Percentiles rank a stretch among this genome's conserved stretches.
phyloP scores from a whole-genome alignment of 2,113 vertebrate species.

The Daphoenositta chrysoptera region DNA sequence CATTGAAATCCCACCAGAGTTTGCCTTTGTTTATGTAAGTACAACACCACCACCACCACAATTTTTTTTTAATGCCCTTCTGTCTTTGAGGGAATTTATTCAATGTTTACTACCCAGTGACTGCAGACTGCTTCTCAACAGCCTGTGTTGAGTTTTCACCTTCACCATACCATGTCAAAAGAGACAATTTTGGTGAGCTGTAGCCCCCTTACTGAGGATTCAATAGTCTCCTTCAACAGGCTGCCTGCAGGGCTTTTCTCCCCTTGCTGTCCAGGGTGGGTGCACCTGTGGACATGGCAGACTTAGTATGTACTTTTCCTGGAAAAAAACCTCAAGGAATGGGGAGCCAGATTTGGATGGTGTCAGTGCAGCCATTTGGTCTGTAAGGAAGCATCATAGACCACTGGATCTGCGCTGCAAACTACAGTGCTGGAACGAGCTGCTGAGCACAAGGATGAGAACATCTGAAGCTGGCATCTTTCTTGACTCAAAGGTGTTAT shows the following conservation, averaged over 20 bases:
- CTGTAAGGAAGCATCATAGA: background rate
- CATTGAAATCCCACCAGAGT: background rate
- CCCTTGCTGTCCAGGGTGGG: background rate
- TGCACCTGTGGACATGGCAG: background rate
- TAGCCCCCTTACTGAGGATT: background rate
- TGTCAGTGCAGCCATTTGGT: background rate
- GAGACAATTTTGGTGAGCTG: accelerated
- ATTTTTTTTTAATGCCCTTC: background rate
- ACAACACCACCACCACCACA: background rate
- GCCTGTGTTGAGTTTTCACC: background rate
- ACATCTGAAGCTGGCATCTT: background rate
- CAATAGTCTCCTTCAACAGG: accelerated
- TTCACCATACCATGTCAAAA: background rate
- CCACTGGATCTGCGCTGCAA: background rate
- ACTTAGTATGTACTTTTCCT: background rate
- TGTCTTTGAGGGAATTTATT: background rate
- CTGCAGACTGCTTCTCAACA: background rate
- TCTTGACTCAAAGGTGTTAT: background rate
- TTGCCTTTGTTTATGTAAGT: background rate
- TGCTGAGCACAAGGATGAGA: background rate
- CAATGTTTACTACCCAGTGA: background rate
- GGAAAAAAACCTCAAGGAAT: background rate
- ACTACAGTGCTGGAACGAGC: background rate
- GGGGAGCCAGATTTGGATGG: background rate
- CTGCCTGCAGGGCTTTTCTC: background rate